Evolutionary conservation across 2,113 vertebrate species (phyloP).

Genomic region (Labeo catla): DNA sequence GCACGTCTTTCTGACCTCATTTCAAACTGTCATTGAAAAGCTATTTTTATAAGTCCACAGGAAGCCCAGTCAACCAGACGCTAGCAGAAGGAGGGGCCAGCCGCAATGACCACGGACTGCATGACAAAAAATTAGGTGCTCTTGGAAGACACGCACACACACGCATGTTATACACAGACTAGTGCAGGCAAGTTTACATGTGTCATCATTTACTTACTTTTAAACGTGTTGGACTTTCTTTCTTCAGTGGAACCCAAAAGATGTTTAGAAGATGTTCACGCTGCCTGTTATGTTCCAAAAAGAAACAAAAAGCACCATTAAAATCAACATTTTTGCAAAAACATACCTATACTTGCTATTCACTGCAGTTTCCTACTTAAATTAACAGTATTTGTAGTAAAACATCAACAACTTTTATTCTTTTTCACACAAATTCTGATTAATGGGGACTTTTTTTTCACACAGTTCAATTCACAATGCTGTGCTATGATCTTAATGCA

Average conservation of each 20-base stretch:
- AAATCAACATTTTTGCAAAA: too few species aligned
- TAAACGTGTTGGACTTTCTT: not conserved
- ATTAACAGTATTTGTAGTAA: not conserved
- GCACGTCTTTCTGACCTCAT: conserved; percentile 66
- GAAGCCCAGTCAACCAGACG: conserved; percentile 67
- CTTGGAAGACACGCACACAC: conserved; percentile 13
- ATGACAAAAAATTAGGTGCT: conserved; percentile 36
- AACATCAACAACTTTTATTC: not conserved
- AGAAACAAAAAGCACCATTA: not conserved
- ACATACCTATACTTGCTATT: not conserved
- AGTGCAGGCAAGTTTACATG: not conserved
- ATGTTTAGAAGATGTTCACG: not conserved
- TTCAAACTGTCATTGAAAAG: conserved; percentile 74
- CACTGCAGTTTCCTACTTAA: not conserved
- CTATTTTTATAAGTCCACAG: conserved; percentile 76
- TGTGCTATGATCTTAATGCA: not conserved
- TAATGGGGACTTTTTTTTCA: not conserved
- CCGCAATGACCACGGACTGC: conserved; percentile 41
- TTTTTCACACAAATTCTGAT: not conserved
- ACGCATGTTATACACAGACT: not conserved
- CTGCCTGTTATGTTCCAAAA: not conserved
- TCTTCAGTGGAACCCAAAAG: not conserved
- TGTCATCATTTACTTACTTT: not conserved
- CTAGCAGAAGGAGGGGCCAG: conserved; percentile 36
- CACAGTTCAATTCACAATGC: not conserved